Evolutionary conservation across 2,113 vertebrate genomes (phyloP).

Genomic region (Halichoerus grypus): DNA sequence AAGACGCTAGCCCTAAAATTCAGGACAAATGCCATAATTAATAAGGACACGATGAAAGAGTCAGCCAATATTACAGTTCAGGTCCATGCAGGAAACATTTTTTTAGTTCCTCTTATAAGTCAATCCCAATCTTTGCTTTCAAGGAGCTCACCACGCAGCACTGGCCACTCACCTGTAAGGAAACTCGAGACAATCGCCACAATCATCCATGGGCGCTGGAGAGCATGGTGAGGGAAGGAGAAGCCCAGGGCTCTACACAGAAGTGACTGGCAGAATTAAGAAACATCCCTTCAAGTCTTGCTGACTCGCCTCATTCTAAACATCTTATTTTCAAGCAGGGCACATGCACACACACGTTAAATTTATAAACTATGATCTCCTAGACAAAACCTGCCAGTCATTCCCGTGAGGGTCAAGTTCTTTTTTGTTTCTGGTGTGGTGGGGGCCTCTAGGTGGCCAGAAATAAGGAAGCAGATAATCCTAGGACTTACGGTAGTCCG

Average conservation of each 20-base stretch:
- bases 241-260: neutral
- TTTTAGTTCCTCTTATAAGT: neutral
- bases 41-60: neutral
- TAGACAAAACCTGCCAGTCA: neutral
- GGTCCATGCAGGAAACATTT: neutral
- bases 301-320: neutral
- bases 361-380: neutral
- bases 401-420: neutral
- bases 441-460: neutral
- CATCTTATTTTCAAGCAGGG: neutral
- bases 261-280: neutral
- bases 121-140: neutral
- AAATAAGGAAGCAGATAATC: neutral
- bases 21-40: neutral
- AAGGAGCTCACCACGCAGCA: neutral
- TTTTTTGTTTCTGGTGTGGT: neutral
- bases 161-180: neutral
- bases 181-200: neutral
- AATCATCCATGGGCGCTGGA: rapidly evolving
- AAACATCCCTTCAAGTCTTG: neutral
- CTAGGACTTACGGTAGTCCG: neutral
- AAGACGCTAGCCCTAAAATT: neutral
- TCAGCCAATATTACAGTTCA: neutral
- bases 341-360: neutral
- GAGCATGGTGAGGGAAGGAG: neutral